These are phyloP conservation scores for Platichthys flesus DNA, from an alignment of 2,113 vertebrate species.

Conservation along the genomic window DNA sequence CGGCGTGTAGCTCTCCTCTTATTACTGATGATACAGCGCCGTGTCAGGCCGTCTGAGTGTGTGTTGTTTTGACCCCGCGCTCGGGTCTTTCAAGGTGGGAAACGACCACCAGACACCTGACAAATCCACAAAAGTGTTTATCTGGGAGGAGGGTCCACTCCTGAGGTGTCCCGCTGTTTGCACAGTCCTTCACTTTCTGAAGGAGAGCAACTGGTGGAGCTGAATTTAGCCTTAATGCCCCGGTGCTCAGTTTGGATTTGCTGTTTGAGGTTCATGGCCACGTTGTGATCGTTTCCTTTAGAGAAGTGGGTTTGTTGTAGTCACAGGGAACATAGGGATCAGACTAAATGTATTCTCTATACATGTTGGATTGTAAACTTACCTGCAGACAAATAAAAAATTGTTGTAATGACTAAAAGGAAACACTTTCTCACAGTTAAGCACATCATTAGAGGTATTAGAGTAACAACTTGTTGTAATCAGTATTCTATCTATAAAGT, in stretches of 20 bases:
- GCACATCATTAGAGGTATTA: background rate
- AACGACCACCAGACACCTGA: conserved; percentile 22
- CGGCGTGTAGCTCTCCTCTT: conserved; percentile 25
- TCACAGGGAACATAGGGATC: background rate
- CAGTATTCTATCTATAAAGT: too few species aligned
- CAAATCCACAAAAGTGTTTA: conserved; percentile 20
- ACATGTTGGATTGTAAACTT: background rate
- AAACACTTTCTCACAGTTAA: background rate
- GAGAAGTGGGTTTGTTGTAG: background rate
- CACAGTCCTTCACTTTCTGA: background rate
- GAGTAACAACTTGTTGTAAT: too few species aligned
- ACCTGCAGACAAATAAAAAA: background rate
- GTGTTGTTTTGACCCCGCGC: conserved; percentile 37
- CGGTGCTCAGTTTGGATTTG: too few species aligned
- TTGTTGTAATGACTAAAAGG: background rate
- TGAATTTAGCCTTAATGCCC: background rate
- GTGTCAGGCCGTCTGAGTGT: conserved; percentile 34
- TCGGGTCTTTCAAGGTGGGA: conserved; percentile 11
- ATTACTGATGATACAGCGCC: conserved; percentile 42
- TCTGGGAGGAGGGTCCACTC: conserved; percentile 11
- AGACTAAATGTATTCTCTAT: background rate
- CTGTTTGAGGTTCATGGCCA: too few species aligned
- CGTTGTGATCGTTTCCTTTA: too few species aligned
- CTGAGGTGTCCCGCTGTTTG: conserved; percentile 22
- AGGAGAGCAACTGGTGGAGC: background rate